Evolutionary conservation across 2,113 vertebrate genomes (phyloP).

Genomic region (Phodopus roborovskii): DNA sequence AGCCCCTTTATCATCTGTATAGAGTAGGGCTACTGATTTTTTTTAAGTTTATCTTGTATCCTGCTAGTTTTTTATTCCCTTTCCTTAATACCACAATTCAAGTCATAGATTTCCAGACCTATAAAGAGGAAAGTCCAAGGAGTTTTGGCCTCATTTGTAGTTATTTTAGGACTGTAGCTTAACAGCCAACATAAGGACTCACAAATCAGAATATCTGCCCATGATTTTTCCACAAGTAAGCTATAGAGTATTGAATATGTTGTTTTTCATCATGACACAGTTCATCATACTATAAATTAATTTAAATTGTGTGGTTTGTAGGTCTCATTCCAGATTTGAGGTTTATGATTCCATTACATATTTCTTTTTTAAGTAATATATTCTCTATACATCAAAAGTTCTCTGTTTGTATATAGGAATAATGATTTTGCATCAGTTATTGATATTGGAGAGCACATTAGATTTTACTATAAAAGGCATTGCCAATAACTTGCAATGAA

Average conservation of each 20-base stretch:
- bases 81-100: not conserved
- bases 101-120: not conserved
- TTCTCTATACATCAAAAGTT: conserved; percentile 31
- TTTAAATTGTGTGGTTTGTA: not conserved
- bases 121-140: not conserved
- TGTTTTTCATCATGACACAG: not conserved
- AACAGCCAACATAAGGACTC: not conserved
- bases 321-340: not conserved
- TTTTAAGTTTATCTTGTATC: too few species aligned
- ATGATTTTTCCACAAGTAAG: not conserved
- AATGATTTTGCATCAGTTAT: not conserved
- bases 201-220: not conserved
- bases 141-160: not conserved
- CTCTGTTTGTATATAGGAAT: not conserved
- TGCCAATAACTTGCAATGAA: not conserved
- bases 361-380: not conserved
- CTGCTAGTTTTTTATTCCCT: not conserved
- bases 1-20: too few species aligned
- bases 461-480: not conserved
- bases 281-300: not conserved
- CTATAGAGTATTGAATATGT: not conserved
- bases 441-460: conserved; percentile 5
- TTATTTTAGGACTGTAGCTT: not conserved
- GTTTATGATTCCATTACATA: not conserved
- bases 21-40: too few species aligned